Evolutionary conservation across 2,888 invertebrate species (phyloP).

Genomic region (Amaurobius ferox): DNA sequence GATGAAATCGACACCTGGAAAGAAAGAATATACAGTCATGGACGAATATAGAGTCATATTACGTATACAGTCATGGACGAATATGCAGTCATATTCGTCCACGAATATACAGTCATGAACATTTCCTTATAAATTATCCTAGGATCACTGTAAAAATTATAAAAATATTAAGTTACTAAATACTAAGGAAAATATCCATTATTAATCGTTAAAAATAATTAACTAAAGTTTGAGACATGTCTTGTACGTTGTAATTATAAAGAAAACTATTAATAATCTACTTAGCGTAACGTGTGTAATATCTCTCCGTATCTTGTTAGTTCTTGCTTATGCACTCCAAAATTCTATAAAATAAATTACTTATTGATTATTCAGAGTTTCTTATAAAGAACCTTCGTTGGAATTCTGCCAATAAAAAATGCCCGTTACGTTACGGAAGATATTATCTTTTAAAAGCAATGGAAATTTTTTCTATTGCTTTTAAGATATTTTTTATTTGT

Average conservation of each 20-base stretch:
- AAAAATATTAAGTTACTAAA: no score
- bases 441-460: conserved; percentile 10
- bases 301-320: neutral
- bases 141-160: no score
- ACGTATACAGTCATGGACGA: no score
- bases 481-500: neutral
- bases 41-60: no score
- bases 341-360: conserved; percentile 2
- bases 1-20: no score
- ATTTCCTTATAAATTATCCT: no score
- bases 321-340: neutral
- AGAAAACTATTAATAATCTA: neutral
- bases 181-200: no score
- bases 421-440: neutral
- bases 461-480: neutral
- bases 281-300: neutral
- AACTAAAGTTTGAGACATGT: neutral
- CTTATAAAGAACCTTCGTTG: neutral
- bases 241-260: neutral
- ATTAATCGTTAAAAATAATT: no score
- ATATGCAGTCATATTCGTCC: no score
- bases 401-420: neutral
- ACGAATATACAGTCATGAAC: no score
- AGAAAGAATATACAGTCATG: no score
- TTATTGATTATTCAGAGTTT: neutral